Evolutionary conservation across 2,888 invertebrate genomes (phyloP).

Genomic region (Tryphoninae sp.): DNA sequence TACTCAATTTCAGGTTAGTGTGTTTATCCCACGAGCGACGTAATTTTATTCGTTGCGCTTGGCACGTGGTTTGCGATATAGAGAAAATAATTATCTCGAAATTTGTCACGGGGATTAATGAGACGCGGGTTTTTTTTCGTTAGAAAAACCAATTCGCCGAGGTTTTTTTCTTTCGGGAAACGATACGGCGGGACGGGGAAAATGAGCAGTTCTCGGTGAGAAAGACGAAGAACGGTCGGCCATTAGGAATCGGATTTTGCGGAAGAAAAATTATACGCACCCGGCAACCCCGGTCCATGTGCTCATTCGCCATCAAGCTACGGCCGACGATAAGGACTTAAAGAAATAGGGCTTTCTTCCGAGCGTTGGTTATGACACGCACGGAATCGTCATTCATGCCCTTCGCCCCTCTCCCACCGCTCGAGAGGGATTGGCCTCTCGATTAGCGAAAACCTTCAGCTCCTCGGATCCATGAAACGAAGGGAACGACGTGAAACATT

Average conservation of each 20-base stretch:
- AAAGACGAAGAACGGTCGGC: constrained; percentile 23
- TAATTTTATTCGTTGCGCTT: background rate
- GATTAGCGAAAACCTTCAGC: background rate
- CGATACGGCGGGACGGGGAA: background rate
- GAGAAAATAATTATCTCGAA: background rate
- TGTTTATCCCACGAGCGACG: background rate
- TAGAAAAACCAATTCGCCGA: too few relatives aligned
- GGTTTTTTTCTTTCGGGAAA: constrained; percentile 4
- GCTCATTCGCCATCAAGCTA: constrained; percentile 2
- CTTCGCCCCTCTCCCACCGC: too few relatives aligned
- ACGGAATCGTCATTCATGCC: background rate
- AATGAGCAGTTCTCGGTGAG: background rate
- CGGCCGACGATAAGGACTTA: constrained; percentile 23
- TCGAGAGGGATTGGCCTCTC: background rate
- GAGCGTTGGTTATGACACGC: background rate
- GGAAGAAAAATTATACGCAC: constrained; percentile 35
- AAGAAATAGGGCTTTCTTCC: constrained; percentile 8
- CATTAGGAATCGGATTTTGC: constrained; percentile 23
- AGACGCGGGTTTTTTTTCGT: background rate
- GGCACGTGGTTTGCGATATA: background rate
- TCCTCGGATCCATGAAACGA: background rate
- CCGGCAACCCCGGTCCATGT: background rate
- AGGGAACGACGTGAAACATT: background rate
- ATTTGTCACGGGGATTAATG: background rate
- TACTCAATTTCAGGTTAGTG: too few relatives aligned